Evolutionary conservation across 2,113 vertebrate genomes (phyloP).

Genomic region (Emydura subglobosa): DNA sequence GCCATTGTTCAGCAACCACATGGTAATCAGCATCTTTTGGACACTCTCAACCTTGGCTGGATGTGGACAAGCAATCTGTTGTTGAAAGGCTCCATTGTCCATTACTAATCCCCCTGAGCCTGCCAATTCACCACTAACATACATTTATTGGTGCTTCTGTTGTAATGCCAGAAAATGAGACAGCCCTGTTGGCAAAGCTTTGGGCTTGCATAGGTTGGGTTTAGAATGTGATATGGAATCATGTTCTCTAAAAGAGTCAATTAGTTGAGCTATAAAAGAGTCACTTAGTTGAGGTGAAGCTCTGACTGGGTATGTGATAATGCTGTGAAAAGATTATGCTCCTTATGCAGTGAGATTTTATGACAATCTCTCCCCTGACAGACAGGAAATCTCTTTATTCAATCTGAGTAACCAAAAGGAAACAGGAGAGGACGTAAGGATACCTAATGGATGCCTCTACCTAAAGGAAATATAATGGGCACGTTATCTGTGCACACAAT

Average conservation of each 20-base stretch:
- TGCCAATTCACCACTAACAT: not conserved
- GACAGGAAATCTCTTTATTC: not conserved
- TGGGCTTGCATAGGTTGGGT: not conserved
- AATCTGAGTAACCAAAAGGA: not conserved
- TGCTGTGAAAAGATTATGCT: not conserved
- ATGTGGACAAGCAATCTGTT: not conserved
- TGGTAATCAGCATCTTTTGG: not conserved
- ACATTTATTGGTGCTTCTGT: not conserved
- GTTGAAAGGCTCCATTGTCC: accelerated
- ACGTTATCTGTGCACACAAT: not conserved
- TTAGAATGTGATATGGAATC: not conserved
- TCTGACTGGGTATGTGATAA: not conserved
- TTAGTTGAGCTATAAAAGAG: not conserved
- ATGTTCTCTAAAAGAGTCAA: not conserved
- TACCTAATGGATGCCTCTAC: not conserved
- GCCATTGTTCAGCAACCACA: not conserved
- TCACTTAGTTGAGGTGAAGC: not conserved
- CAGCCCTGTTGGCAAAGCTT: not conserved
- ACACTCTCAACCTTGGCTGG: not conserved
- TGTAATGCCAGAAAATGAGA: not conserved
- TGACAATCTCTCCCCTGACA: not conserved
- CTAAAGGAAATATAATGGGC: not conserved
- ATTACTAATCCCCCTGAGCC: not conserved
- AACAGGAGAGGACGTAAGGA: not conserved
- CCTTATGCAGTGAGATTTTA: not conserved